phyloP scores from a whole-genome alignment of 2,888 invertebrate genomes.

The Caenorhabditis auriculariae region DNA sequence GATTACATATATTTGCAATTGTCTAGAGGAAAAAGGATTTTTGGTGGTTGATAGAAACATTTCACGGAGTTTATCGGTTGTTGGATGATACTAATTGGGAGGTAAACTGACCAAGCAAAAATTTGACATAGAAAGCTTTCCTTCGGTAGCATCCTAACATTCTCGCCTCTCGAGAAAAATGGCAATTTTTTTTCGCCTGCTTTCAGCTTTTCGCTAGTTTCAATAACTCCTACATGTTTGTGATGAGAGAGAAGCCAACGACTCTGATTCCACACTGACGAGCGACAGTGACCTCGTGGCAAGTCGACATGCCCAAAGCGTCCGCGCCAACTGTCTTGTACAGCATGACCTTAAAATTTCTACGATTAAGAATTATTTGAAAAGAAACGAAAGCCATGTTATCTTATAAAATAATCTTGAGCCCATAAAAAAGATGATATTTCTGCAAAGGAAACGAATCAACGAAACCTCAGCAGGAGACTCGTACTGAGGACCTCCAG shows the following conservation, averaged over 20 bases:
- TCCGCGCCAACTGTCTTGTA: constrained; percentile 43
- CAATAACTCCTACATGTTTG: constrained; percentile 74
- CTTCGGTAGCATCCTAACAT: no score
- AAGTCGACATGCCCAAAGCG: constrained; percentile 74
- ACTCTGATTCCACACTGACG: constrained; percentile 80
- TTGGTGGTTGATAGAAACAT: background rate
- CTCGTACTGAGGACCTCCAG: constrained; percentile 88
- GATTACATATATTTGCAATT: background rate
- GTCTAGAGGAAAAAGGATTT: background rate
- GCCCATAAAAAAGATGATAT: background rate
- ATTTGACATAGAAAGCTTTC: no score
- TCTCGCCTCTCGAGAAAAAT: no score
- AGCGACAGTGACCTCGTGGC: constrained; percentile 83
- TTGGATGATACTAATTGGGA: no score
- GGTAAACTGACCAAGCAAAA: no score
- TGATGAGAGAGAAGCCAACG: constrained; percentile 88
- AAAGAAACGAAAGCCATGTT: background rate
- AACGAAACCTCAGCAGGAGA: constrained; percentile 81
- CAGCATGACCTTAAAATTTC: constrained; percentile 10
- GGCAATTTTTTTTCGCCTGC: no score
- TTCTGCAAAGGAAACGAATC: no score
- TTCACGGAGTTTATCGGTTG: no score
- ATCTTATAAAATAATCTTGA: background rate
- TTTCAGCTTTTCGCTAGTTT: background rate
- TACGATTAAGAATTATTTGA: no score